Percentiles rank a stretch among this genome's conserved stretches.
Evolutionary conservation across 2,113 vertebrate species (phyloP).

Genomic region (Sakesphorus luctuosus): DNA sequence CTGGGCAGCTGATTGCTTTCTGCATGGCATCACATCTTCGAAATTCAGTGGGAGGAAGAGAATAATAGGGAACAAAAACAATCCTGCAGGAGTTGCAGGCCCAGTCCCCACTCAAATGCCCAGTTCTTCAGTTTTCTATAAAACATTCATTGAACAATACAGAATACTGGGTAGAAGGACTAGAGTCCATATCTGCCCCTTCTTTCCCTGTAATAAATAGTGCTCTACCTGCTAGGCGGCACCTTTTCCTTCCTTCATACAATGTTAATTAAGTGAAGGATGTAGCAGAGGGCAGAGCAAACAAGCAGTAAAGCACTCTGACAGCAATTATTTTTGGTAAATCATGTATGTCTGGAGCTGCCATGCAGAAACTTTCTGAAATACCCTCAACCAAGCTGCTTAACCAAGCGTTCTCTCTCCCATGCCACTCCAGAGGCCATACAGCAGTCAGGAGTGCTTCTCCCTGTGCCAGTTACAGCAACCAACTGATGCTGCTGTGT

Average conservation of each 20-base stretch:
- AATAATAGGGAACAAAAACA: neutral
- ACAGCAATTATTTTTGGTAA: conserved; percentile 32
- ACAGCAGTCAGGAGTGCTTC: neutral
- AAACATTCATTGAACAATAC: neutral
- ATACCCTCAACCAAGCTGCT: neutral
- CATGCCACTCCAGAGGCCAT: neutral
- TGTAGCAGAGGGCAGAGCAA: neutral
- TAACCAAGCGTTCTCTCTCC: neutral
- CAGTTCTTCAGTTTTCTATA: neutral
- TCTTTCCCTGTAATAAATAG: neutral
- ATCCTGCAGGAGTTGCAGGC: neutral
- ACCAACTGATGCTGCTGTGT: neutral
- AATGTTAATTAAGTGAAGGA: neutral
- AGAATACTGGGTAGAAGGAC: neutral
- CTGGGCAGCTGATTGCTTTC: neutral
- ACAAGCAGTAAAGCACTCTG: neutral
- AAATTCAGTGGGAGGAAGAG: neutral
- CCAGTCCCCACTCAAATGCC: neutral
- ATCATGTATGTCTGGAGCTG: neutral
- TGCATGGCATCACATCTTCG: neutral
- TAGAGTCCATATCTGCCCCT: neutral
- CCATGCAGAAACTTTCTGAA: neutral
- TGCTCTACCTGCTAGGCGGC: neutral
- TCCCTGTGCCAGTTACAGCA: neutral
- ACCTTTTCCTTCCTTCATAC: conserved; percentile 15